Evolutionary conservation across 2,888 invertebrate species (phyloP).

Genomic region (Fragum fragum): DNA sequence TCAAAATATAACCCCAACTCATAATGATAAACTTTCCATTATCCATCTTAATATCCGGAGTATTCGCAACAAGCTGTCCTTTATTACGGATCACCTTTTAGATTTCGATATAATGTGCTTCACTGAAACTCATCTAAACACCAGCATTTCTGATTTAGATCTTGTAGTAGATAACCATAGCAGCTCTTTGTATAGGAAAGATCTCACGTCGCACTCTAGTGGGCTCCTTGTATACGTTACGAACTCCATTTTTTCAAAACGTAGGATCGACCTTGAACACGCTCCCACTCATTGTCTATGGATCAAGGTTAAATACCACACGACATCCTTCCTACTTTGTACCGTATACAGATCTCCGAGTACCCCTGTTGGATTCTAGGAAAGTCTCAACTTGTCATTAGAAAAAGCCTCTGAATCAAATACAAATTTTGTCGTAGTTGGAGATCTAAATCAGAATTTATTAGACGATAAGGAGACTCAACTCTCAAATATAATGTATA

Average conservation of each 20-base stretch:
- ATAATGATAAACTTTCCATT: not conserved
- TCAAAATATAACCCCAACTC: not conserved
- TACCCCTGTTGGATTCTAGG: conserved; percentile 3
- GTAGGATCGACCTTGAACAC: conserved; percentile 7
- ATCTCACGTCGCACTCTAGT: conserved; percentile 6
- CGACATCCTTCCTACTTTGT: not conserved
- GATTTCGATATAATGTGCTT: conserved; percentile 28
- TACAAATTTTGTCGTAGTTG: not conserved
- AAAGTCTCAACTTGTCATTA: not conserved
- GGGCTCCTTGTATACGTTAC: conserved; percentile 15
- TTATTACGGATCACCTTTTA: not conserved
- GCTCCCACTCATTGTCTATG: not conserved
- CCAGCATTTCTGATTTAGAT: not conserved
- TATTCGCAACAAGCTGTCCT: not conserved
- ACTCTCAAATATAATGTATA: not conserved
- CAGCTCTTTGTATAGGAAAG: not conserved
- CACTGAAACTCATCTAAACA: conserved; percentile 10
- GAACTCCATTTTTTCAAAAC: not conserved
- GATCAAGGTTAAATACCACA: conserved; percentile 1
- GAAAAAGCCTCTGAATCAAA: not conserved
- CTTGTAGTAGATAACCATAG: not conserved
- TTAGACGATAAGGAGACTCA: not conserved
- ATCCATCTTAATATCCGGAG: conserved; percentile 1
- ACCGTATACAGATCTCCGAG: not conserved
- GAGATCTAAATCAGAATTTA: conserved; percentile 12